Evolutionary conservation across 2,113 vertebrate species (phyloP).

Genomic region (Macrotus californicus): DNA sequence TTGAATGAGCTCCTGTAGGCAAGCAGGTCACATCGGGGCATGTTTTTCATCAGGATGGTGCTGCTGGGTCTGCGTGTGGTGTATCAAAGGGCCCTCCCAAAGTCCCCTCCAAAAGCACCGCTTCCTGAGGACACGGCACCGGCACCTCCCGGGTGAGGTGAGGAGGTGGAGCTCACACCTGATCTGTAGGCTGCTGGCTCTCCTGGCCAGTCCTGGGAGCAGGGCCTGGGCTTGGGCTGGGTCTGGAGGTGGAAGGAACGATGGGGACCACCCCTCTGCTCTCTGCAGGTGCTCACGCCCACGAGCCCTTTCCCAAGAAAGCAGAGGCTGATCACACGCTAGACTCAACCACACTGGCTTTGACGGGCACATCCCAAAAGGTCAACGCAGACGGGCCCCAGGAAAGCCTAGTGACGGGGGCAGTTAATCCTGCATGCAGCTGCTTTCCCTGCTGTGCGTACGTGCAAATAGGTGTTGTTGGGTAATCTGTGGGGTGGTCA

Average conservation of each 20-base stretch:
- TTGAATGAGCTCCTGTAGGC: no score
- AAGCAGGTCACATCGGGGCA: no score
- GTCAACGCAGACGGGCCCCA: not conserved
- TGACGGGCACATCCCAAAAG: not conserved
- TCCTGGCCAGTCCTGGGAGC: not conserved
- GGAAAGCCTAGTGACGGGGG: not conserved
- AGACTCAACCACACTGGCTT: no score
- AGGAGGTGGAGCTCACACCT: not conserved
- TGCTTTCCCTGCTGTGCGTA: not conserved
- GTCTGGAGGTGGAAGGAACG: not conserved
- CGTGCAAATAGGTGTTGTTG: not conserved
- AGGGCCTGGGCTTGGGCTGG: not conserved
- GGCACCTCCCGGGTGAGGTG: not conserved
- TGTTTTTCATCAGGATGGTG: not conserved
- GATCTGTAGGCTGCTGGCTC: not conserved
- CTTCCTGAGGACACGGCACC: rapidly evolving
- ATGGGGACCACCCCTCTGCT: not conserved
- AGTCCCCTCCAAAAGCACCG: not conserved
- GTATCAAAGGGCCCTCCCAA: not conserved
- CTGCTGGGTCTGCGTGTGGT: no score
- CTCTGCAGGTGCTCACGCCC: not conserved
- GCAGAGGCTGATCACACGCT: not conserved
- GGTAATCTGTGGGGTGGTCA: not conserved
- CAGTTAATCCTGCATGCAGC: not conserved
- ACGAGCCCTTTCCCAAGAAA: not conserved